Percentiles rank a stretch among this genome's conserved stretches.
These are phyloP conservation scores for Cassiopea xamachana DNA, from an alignment of 30 jellyfish, hydroid and myxozoan genomes.

Conservation along the genomic window DNA sequence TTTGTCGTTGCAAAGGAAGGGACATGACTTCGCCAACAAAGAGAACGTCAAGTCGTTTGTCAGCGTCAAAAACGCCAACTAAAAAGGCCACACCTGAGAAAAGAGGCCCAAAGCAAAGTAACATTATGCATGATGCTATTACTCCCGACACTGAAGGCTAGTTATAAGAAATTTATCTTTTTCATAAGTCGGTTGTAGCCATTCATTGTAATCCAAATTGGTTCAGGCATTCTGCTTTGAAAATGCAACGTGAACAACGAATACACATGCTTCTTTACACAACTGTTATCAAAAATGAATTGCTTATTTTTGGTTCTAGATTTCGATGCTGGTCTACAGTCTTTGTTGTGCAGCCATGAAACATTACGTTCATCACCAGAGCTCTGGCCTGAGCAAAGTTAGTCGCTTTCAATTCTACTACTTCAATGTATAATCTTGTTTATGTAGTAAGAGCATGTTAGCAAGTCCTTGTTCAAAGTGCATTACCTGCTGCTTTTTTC, in stretches of 20 bases:
- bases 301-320: conserved; percentile 18
- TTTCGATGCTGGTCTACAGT: conserved; percentile 33
- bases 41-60: conserved; percentile 34
- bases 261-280: no score
- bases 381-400: conserved; percentile 83
- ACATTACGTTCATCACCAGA: conserved; percentile 72
- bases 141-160: conserved; percentile 20
- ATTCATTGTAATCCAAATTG: no score
- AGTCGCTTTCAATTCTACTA: background rate
- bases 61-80: conserved; percentile 64
- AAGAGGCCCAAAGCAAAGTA: conserved; percentile 13
- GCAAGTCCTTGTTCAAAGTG: background rate
- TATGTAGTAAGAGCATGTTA: no score
- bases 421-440: no score
- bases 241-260: no score
- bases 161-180: background rate
- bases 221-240: no score
- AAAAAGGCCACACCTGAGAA: conserved; percentile 59
- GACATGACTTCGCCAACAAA: conserved; percentile 54
- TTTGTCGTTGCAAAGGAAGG: background rate
- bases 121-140: background rate
- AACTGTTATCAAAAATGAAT: background rate
- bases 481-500: background rate
- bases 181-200: background rate
- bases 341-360: conserved; percentile 58